Conservation (phyloP, 1,140 invertebrate species). For the Drosophila lowei region DNA sequence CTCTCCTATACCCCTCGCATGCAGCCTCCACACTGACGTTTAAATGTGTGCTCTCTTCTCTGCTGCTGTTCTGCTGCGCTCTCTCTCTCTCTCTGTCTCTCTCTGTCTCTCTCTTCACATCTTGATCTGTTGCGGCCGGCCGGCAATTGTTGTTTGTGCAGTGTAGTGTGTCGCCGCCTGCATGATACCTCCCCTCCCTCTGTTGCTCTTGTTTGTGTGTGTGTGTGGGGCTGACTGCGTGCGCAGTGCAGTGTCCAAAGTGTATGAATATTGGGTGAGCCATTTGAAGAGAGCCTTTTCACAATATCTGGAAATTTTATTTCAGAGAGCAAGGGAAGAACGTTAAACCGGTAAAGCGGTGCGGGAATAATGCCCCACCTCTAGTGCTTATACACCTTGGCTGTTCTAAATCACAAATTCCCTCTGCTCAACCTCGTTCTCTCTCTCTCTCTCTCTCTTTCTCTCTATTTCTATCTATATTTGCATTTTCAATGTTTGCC, state of each 20-base stretch:
- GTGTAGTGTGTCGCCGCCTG: too few species aligned
- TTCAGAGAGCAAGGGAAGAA: too few species aligned
- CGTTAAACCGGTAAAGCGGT: too few species aligned
- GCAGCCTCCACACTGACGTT: slow-evolving; percentile 15
- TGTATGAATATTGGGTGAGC: not conserved
- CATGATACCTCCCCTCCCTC: too few species aligned
- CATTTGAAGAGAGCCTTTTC: too few species aligned
- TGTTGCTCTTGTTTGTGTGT: not conserved
- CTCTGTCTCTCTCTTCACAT: slow-evolving; percentile 29
- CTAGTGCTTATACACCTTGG: too few species aligned
- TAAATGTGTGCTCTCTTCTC: slow-evolving; percentile 21
- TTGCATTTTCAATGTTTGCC: slow-evolving; percentile 63
- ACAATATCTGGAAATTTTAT: too few species aligned
- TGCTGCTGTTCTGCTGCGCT: slow-evolving; percentile 5
- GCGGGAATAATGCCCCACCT: not conserved
- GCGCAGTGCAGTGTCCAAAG: slow-evolving; percentile 9
- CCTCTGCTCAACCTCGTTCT: not conserved
- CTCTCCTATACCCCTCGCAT: not conserved
- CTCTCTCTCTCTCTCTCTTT: slow-evolving; percentile 23
- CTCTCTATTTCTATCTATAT: slow-evolving; percentile 10
- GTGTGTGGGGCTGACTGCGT: not conserved
- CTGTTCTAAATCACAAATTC: not conserved
- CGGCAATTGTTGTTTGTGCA: slow-evolving; percentile 59
- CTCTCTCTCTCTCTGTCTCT: slow-evolving; percentile 35
- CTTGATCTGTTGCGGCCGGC: slow-evolving; percentile 40